Percentiles rank a stretch among this genome's conserved stretches.
phyloP scores from a whole-genome alignment of 2,797 vertebrate genomes.

The Leptodactylus fallax region DNA sequence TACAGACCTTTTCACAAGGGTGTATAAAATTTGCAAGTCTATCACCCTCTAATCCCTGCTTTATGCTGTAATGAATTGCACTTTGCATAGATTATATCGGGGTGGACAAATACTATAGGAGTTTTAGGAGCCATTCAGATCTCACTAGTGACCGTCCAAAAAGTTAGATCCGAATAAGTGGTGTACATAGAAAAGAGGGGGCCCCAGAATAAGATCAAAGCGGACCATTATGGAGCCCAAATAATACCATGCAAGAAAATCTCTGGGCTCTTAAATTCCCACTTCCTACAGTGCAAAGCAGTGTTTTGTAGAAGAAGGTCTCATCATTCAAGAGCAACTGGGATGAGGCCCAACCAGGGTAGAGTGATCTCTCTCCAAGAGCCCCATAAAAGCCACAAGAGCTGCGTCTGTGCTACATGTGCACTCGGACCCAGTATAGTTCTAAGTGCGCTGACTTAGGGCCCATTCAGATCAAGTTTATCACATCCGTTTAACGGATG shows the following conservation, averaged over 20 bases:
- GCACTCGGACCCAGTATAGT: too few species aligned
- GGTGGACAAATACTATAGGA: neutral
- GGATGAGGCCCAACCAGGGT: neutral
- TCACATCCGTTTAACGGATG: too few species aligned
- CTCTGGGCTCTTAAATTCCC: neutral
- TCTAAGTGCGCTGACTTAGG: too few species aligned
- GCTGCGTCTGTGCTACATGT: neutral
- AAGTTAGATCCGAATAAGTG: neutral
- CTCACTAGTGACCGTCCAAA: neutral
- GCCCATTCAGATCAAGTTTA: too few species aligned
- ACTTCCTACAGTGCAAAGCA: neutral
- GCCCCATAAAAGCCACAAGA: neutral
- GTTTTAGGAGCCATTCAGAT: neutral
- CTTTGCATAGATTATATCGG: neutral
- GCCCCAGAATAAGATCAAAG: neutral
- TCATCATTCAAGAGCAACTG: neutral
- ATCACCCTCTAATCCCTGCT: slow-evolving; percentile 5
- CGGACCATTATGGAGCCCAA: neutral
- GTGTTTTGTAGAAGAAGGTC: neutral
- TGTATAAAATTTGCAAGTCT: slow-evolving; percentile 17
- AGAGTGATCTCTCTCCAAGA: too few species aligned
- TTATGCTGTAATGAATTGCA: neutral
- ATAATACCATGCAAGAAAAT: neutral
- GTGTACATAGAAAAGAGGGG: neutral
- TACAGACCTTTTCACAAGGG: slow-evolving; percentile 9